These are phyloP conservation scores for Podarcis lilfordi DNA, from an alignment of 2,797 vertebrate genomes.

Conservation along the genomic window DNA sequence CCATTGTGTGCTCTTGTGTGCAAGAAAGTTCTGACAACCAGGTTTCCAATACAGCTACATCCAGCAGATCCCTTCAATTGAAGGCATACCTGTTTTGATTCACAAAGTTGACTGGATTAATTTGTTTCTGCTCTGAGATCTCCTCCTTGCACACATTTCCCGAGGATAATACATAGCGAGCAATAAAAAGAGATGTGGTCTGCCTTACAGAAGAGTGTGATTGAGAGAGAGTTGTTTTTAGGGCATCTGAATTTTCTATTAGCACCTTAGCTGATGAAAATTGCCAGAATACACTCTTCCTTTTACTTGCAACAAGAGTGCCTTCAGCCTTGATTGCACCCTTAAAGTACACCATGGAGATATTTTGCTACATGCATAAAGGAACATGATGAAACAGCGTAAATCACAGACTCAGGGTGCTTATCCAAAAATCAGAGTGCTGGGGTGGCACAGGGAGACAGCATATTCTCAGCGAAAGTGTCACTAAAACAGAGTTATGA, in stretches of 20 bases:
- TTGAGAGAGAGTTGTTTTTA: conserved; percentile 47
- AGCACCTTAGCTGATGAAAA: conserved; percentile 46
- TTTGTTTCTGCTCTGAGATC: conserved; percentile 20
- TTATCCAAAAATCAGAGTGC: conserved; percentile 61
- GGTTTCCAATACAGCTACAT: not conserved
- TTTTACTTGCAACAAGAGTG: conserved; percentile 45
- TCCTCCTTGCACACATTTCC: not conserved
- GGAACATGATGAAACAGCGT: conserved; percentile 39
- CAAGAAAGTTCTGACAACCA: not conserved
- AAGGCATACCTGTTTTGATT: not conserved
- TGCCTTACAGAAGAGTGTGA: conserved; percentile 1
- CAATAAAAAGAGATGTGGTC: not conserved
- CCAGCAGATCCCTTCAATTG: not conserved
- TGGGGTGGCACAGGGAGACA: conserved; percentile 48
- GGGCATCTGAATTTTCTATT: conserved; percentile 54
- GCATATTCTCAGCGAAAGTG: conserved; percentile 56
- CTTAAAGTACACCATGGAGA: conserved; percentile 54
- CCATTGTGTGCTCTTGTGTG: not conserved
- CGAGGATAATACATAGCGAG: not conserved
- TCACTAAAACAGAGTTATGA: conserved; percentile 67
- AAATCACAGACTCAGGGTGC: conserved; percentile 53
- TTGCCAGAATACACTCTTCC: conserved; percentile 56
- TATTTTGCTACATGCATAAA: conserved; percentile 55
- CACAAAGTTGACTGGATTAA: not conserved
- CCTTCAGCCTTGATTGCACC: conserved; percentile 60